Evolutionary conservation across 2,888 invertebrate genomes (phyloP).

Genomic region (Lacanobia oleracea): DNA sequence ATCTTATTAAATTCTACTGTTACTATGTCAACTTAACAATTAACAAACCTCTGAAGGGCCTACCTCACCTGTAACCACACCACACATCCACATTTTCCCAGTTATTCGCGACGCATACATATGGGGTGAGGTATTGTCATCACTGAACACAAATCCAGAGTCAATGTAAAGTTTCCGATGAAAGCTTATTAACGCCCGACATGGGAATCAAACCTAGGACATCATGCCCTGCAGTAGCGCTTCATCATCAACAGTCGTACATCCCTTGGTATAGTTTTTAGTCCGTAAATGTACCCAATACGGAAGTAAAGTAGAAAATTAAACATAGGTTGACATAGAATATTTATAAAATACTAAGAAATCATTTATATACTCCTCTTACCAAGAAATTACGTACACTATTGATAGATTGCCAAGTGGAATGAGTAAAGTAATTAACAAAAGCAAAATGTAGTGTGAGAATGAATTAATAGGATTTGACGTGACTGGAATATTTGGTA

Average conservation of each 20-base stretch:
- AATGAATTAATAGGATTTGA: conserved; percentile 46
- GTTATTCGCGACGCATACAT: too few relatives aligned
- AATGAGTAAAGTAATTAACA: conserved; percentile 49
- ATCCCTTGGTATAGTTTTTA: not conserved
- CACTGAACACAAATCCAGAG: too few relatives aligned
- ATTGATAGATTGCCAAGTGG: conserved; percentile 48
- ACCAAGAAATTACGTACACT: conserved; percentile 43
- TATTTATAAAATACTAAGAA: conserved; percentile 30
- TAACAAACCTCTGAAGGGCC: too few relatives aligned
- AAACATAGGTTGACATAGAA: not conserved
- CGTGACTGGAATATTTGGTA: conserved; percentile 21
- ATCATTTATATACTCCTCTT: conserved; percentile 24
- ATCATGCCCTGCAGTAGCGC: too few relatives aligned
- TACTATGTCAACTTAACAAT: too few relatives aligned
- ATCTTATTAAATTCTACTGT: not conserved
- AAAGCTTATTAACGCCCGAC: too few relatives aligned
- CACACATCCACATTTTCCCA: too few relatives aligned
- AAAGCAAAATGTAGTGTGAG: conserved; percentile 45
- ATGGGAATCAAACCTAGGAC: too few relatives aligned
- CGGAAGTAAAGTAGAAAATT: not conserved
- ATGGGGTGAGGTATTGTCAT: too few relatives aligned
- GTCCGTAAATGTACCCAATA: not conserved
- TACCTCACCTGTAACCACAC: too few relatives aligned
- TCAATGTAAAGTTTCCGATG: too few relatives aligned
- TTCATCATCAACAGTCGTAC: too few relatives aligned